Evolutionary conservation across 2,888 invertebrate species (phyloP).

Genomic region (Spatulosminthurus flaviceps): DNA sequence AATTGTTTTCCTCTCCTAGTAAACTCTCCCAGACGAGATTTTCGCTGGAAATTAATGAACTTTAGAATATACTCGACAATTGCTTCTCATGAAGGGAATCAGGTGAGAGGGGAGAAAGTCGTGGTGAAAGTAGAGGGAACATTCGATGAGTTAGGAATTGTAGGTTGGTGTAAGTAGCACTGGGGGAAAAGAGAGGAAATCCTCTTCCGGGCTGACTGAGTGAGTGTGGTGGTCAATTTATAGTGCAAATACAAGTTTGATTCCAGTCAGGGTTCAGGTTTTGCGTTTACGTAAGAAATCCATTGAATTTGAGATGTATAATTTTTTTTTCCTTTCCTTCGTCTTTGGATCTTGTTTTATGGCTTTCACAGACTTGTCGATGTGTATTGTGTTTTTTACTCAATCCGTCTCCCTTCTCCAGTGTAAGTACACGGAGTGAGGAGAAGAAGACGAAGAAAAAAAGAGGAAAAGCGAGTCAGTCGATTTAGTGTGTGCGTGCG

Average conservation of each 20-base stretch:
- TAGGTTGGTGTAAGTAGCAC: neutral
- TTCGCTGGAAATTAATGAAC: no score
- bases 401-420: neutral
- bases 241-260: conserved; percentile 16
- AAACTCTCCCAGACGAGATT: no score
- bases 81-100: no score
- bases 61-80: no score
- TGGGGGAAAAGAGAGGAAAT: neutral
- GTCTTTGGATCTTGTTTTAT: conserved; percentile 25
- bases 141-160: no score
- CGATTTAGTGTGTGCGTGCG: conserved; percentile 40
- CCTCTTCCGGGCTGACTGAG: neutral
- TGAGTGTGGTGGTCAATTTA: conserved; percentile 9
- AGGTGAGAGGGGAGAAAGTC: no score
- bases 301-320: conserved; percentile 27
- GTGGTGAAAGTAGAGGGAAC: no score
- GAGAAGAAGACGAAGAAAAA: neutral
- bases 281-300: conserved; percentile 24
- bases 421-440: neutral
- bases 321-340: conserved; percentile 8
- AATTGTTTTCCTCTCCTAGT: no score
- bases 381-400: conserved; percentile 23
- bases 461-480: conserved; percentile 28
- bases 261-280: conserved; percentile 3
- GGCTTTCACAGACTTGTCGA: conserved; percentile 24